Evolutionary conservation across 37 sponge, comb jelly and placozoan species (phyloP).

Genomic region (Ianthella basta): DNA sequence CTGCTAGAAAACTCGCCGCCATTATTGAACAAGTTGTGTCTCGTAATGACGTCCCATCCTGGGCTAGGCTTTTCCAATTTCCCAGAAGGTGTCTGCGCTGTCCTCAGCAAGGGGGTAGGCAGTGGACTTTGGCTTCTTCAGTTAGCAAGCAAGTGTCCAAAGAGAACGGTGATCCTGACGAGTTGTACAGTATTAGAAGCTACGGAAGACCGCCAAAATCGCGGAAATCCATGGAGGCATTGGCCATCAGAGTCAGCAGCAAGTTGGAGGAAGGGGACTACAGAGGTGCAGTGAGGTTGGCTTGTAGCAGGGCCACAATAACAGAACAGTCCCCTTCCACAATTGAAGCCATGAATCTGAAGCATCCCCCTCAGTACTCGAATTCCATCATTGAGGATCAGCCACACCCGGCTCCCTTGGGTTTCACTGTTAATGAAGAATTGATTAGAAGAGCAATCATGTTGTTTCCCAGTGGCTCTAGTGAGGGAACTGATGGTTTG

Average conservation of each 20-base stretch:
- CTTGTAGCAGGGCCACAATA: constrained; percentile 6
- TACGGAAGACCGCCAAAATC: constrained; percentile 4
- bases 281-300: background rate
- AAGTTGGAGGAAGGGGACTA: constrained; percentile 4
- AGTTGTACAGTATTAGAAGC: background rate
- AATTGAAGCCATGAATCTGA: background rate
- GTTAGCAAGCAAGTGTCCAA: background rate
- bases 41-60: background rate
- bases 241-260: background rate
- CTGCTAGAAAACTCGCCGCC: constrained; percentile 5
- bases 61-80: constrained; percentile 1
- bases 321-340: constrained; percentile 2
- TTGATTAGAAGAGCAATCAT: background rate
- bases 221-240: background rate
- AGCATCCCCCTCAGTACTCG: background rate
- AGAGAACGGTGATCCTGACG: background rate
- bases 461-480: background rate
- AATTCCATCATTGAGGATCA: background rate
- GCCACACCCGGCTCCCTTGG: background rate
- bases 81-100: background rate
- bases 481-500: background rate
- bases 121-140: background rate
- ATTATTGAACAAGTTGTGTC: background rate
- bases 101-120: background rate
- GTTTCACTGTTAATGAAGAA: background rate